phyloP scores from a whole-genome alignment of 2,113 vertebrate species.

The Paralichthys olivaceus region DNA sequence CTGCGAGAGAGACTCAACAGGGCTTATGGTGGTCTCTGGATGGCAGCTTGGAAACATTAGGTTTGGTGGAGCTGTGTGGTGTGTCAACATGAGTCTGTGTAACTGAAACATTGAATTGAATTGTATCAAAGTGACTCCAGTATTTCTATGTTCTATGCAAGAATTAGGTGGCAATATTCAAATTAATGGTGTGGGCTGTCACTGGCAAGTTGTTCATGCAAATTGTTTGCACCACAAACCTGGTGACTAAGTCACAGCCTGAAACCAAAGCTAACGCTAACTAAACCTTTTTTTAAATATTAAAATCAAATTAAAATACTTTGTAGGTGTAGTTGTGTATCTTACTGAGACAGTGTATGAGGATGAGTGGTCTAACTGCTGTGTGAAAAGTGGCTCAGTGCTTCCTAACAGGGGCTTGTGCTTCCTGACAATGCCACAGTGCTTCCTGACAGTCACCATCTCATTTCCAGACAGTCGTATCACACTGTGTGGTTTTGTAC shows the following conservation, averaged over 20 bases:
- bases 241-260: background rate
- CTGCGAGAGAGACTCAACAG: slow-evolving; percentile 61
- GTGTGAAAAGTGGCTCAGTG: no score
- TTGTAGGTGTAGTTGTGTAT: background rate
- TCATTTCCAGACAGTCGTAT: no score
- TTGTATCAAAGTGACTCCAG: background rate
- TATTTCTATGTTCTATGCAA: background rate
- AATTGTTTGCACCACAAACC: slow-evolving; percentile 15
- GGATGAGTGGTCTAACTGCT: background rate
- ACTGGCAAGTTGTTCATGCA: background rate
- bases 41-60: slow-evolving; percentile 53
- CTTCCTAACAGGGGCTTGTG: no score
- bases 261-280: background rate
- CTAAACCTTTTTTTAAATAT: background rate
- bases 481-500: slow-evolving; percentile 7
- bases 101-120: slow-evolving; percentile 2
- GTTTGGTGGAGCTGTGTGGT: background rate
- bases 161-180: background rate
- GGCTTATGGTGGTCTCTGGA: slow-evolving; percentile 58
- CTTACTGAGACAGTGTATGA: background rate
- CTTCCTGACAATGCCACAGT: background rate
- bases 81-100: slow-evolving; percentile 21
- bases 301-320: background rate
- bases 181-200: background rate
- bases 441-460: background rate